These are phyloP conservation scores for Oxyura jamaicensis DNA, from an alignment of 2,113 vertebrate species.

Conservation along the genomic window DNA sequence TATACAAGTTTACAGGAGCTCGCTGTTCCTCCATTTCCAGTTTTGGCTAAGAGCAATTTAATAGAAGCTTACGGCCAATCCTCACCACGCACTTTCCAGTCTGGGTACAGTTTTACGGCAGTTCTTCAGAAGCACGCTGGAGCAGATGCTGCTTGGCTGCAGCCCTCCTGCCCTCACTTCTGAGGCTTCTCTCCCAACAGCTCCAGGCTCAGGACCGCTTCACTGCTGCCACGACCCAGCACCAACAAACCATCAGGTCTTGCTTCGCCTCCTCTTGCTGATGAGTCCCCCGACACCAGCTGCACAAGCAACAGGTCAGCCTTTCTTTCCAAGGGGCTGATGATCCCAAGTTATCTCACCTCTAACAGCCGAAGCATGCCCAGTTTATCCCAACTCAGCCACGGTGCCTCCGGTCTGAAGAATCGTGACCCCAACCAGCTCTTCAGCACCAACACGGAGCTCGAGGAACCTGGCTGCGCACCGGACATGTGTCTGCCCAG, in stretches of 20 bases:
- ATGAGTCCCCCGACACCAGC: not conserved
- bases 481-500: accelerated
- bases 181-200: not conserved
- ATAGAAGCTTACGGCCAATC: not conserved
- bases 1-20: not conserved
- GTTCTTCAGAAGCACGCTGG: not conserved
- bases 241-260: accelerated
- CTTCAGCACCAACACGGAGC: not conserved
- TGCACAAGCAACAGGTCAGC: not conserved
- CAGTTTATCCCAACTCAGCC: not conserved
- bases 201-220: not conserved
- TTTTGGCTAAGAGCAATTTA: not conserved
- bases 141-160: not conserved
- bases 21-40: not conserved
- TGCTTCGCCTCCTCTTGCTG: not conserved
- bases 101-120: not conserved
- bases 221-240: not conserved
- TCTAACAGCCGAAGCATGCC: not conserved
- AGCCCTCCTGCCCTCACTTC: not conserved
- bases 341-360: not conserved
- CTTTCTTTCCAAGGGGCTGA: not conserved
- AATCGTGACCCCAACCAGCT: not conserved
- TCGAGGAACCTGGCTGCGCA: not conserved
- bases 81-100: not conserved
- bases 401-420: not conserved